These are phyloP conservation scores for Coecobrya sp. DNA, from an alignment of 2,888 invertebrate species.

Conservation along the genomic window DNA sequence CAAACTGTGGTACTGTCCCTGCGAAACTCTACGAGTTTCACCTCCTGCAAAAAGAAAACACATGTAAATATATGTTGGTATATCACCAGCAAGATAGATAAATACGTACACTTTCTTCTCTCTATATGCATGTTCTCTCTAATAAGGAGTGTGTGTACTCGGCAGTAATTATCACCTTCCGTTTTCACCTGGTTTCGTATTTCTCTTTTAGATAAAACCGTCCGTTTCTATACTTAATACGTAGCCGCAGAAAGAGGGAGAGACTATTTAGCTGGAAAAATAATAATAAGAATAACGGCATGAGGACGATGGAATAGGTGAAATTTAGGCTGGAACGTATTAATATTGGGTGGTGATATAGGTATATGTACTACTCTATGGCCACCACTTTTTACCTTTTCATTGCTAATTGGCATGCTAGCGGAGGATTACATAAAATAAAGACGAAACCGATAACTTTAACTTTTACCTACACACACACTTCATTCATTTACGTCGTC, in stretches of 20 bases:
- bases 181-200: slow-evolving; percentile 72
- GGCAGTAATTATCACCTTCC: slow-evolving; percentile 79
- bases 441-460: slow-evolving; percentile 57
- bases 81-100: background rate
- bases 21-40: slow-evolving; percentile 89
- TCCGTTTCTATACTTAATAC: background rate
- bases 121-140: background rate
- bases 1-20: slow-evolving; percentile 89
- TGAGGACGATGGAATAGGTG: background rate
- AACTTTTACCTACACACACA: slow-evolving; percentile 31
- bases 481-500: slow-evolving; percentile 5
- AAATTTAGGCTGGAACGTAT: background rate
- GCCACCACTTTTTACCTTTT: slow-evolving; percentile 40
- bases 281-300: background rate
- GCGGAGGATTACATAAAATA: slow-evolving; percentile 69
- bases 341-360: background rate
- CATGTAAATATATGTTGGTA: background rate
- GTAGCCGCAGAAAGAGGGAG: slow-evolving; percentile 41
- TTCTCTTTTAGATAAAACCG: background rate
- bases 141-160: slow-evolving; percentile 51
- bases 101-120: background rate
- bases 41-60: slow-evolving; percentile 87
- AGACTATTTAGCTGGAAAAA: slow-evolving; percentile 1
- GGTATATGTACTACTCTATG: background rate
- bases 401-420: slow-evolving; percentile 79